A percentile compares a stretch with the other conserved stretches of the same genome.
These are phyloP conservation scores for Pycnonotus jocosus DNA, from an alignment of 2,113 vertebrate genomes.

Conservation along the genomic window DNA sequence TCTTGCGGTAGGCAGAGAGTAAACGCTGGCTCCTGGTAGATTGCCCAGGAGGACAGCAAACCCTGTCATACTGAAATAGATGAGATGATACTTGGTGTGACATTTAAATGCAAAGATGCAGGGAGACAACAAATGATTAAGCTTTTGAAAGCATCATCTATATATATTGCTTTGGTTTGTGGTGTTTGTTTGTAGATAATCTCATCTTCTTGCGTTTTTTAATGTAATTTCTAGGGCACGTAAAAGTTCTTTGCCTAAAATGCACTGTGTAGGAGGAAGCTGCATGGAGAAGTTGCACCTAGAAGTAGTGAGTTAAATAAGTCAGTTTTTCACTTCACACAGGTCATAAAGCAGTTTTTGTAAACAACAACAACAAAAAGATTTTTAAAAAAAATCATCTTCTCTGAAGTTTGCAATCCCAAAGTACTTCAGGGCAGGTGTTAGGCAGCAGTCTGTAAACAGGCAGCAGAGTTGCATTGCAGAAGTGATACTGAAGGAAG, in stretches of 20 bases:
- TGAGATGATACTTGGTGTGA: constrained; percentile 17
- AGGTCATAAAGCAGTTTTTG: background rate
- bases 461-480: fast-evolving
- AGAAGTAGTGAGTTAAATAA: background rate
- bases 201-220: background rate
- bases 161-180: background rate
- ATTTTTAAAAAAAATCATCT: background rate
- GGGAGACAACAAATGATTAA: background rate
- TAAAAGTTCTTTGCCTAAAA: background rate
- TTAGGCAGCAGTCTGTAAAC: background rate
- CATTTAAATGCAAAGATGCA: constrained; percentile 18
- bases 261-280: fast-evolving
- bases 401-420: background rate
- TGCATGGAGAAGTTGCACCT: background rate
- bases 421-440: background rate
- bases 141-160: background rate
- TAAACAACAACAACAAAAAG: too few species aligned
- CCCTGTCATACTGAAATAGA: constrained; percentile 30
- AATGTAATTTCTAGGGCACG: background rate
- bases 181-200: background rate
- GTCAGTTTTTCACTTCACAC: background rate
- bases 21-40: background rate
- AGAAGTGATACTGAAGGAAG: fast-evolving
- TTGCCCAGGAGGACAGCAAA: background rate
- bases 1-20: background rate